These are phyloP conservation scores for Oceanodroma leucorhoa DNA, from an alignment of 2,797 vertebrate genomes.

Conservation along the genomic window DNA sequence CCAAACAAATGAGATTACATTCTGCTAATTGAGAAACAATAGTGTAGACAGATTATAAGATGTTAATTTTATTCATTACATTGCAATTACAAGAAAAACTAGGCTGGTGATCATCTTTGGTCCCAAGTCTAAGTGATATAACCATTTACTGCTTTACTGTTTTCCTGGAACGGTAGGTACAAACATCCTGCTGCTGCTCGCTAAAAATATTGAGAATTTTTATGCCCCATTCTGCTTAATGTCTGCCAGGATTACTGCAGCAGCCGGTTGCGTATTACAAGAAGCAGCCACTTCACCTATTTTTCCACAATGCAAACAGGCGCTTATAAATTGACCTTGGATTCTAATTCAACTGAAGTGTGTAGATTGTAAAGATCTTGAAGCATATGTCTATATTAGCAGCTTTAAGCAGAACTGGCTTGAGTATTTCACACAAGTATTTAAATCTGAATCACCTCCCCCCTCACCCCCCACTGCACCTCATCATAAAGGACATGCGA, in stretches of 20 bases:
- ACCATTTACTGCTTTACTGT: background rate
- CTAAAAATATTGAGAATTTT: background rate
- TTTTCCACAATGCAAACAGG: background rate
- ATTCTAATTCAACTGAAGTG: background rate
- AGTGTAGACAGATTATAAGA: background rate
- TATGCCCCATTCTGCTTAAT: background rate
- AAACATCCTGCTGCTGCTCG: background rate
- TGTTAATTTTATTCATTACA: conserved; percentile 9
- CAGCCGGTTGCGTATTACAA: background rate
- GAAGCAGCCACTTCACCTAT: background rate
- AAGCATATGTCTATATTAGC: background rate
- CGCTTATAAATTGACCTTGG: background rate
- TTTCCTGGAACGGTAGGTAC: background rate
- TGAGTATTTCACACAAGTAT: background rate
- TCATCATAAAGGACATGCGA: background rate
- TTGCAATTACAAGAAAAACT: background rate
- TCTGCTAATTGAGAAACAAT: background rate
- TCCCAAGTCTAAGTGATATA: background rate
- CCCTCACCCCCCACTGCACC: background rate
- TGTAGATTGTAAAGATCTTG: background rate
- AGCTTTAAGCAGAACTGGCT: background rate
- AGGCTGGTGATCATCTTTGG: background rate
- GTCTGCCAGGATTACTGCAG: background rate
- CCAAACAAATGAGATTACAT: background rate
- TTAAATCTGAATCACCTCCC: background rate